Conservation (phyloP, 2,113 vertebrate species). For the Setophaga coronata region DNA sequence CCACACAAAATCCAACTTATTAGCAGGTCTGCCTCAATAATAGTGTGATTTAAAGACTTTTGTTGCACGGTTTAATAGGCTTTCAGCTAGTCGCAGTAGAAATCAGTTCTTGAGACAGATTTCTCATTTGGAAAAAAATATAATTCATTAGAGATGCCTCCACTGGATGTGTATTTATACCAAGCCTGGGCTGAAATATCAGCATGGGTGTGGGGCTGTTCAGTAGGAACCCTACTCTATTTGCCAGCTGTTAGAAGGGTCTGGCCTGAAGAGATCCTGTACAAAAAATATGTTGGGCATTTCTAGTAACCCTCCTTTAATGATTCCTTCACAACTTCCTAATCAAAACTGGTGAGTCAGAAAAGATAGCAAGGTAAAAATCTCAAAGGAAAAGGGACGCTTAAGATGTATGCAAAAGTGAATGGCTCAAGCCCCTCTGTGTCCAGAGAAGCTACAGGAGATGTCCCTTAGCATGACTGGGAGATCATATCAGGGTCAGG, state of each 20-base stretch:
- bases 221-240: neutral
- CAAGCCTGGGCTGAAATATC: neutral
- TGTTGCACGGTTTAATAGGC: neutral
- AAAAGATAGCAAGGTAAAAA: neutral
- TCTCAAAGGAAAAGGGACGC: neutral
- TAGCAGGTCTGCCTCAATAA: neutral
- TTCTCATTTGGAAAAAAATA: neutral
- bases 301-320: neutral
- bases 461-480: neutral
- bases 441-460: neutral
- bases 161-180: neutral
- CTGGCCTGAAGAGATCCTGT: neutral
- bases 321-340: neutral
- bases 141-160: neutral
- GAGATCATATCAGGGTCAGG: neutral
- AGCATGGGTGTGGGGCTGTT: neutral
- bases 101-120: neutral
- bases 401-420: neutral
- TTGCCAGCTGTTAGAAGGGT: neutral
- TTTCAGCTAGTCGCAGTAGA: neutral
- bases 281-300: neutral
- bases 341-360: neutral
- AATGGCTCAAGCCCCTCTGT: rapidly evolving
- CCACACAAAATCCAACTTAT: neutral
- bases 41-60: neutral